Conservation (phyloP, 2,888 invertebrate genomes). For the Danaus chrysippus region DNA sequence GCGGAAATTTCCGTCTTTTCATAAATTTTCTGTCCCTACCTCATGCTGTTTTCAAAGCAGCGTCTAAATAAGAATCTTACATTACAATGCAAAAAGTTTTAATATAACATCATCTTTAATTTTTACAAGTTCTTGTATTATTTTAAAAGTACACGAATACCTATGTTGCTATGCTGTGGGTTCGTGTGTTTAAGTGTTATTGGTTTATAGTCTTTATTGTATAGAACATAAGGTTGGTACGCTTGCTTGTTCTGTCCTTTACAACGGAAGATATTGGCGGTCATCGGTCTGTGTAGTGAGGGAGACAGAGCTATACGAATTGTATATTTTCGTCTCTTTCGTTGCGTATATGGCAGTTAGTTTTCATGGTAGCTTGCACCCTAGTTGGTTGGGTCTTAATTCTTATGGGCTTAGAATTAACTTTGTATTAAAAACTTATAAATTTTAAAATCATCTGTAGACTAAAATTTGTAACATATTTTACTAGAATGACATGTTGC, state of each 20-base stretch:
- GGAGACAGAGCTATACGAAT: slow-evolving; percentile 11
- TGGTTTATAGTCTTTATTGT: background rate
- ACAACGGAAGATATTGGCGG: slow-evolving; percentile 26
- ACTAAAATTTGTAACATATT: too few species aligned
- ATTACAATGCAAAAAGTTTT: background rate
- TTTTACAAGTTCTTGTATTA: background rate
- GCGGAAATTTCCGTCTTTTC: too few species aligned
- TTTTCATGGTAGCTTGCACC: slow-evolving; percentile 12
- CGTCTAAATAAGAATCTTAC: too few species aligned
- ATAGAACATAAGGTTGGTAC: background rate
- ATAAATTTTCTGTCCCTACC: too few species aligned
- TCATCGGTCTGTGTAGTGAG: slow-evolving; percentile 26
- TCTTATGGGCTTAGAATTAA: background rate
- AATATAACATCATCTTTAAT: background rate
- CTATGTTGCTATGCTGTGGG: slow-evolving; percentile 6
- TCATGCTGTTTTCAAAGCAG: too few species aligned
- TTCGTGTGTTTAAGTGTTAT: background rate
- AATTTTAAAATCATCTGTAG: too few species aligned
- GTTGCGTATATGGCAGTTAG: slow-evolving; percentile 10
- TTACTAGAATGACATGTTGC: too few species aligned
- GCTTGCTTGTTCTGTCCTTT: slow-evolving; percentile 11
- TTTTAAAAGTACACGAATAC: background rate
- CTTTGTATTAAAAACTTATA: background rate
- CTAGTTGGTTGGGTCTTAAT: background rate
- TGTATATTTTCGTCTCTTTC: slow-evolving; percentile 15